Conservation (phyloP, 2,888 invertebrate genomes). For the Liodrosophila aerea region DNA sequence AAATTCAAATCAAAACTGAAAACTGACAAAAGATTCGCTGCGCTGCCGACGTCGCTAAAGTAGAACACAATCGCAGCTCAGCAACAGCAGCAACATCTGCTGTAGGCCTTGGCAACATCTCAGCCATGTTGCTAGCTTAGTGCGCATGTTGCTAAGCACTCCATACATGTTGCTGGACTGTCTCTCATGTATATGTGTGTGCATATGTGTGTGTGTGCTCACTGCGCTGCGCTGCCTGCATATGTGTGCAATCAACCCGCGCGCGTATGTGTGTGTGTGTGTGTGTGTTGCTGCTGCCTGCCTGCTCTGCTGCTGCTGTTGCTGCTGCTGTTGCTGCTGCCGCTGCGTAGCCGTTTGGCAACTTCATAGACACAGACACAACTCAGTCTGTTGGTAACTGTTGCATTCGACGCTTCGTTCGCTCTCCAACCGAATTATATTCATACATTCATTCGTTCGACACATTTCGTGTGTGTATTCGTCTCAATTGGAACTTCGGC, state of each 20-base stretch:
- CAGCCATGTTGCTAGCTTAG: constrained; percentile 47
- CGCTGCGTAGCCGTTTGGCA: constrained; percentile 78
- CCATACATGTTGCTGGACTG: constrained; percentile 34
- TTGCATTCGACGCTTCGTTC: constrained; percentile 81
- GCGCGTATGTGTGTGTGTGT: neutral
- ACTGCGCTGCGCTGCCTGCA: constrained; percentile 28
- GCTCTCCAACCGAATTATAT: constrained; percentile 59
- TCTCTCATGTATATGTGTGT: neutral
- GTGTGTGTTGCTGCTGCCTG: constrained; percentile 17
- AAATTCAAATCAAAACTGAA: constrained; percentile 70
- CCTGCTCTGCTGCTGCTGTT: constrained; percentile 14
- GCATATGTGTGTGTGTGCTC: neutral
- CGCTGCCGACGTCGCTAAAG: constrained; percentile 23
- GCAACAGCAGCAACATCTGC: constrained; percentile 31
- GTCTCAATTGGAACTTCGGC: constrained; percentile 4
- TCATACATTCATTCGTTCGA: constrained; percentile 20
- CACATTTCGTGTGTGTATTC: constrained; percentile 19
- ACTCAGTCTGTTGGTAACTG: constrained; percentile 82
- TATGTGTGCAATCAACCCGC: constrained; percentile 26
- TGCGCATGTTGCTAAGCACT: constrained; percentile 51
- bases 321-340: constrained; percentile 42
- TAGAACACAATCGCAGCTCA: constrained; percentile 20
- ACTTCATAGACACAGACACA: constrained; percentile 76
- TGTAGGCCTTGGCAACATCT: constrained; percentile 21
- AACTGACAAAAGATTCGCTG: constrained; percentile 57